Evolutionary conservation across 35 echinoderm and acorn worm species (phyloP), one percentile per base, ranked within the genome.

Genomic region (Heliocidaris tuberculata): DNA sequence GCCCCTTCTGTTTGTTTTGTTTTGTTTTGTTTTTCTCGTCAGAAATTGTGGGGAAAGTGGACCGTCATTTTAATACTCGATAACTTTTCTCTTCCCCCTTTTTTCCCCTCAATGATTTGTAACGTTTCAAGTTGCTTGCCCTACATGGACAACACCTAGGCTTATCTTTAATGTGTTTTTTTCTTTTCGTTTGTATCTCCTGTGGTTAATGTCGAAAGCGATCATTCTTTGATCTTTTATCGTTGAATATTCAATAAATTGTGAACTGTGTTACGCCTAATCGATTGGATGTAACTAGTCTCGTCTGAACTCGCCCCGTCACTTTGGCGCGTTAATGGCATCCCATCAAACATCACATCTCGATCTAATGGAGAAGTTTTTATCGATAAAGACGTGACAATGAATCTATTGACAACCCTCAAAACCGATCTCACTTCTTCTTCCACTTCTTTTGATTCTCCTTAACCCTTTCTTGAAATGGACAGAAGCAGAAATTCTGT

Each of bases 291-390:
- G 21, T 6, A 78, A n/a, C 21, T 27, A 17, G 17, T 21, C 27
- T 78, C 65, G 27, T 78, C 65, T 78, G 65, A 78, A 78, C 65
- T 27, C 65, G 2, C 65, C 2, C 65, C 27, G 65, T 78, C 65
- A 78, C 65, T 78, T n/a, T 78, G 19, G 19, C 65, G 65, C 65
- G 87, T 47, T 89, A 89, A 89, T 89, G 87, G 87, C 31, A 89
- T 27, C 87, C 30, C 87, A 89, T 89, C 86, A 88, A 88, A 88
- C 86, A 42, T 88, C 87, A 89, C 87, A 47, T 89, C 31, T 89
- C 87, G 87, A 89, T 89, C 47, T 89, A 89, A 89, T 89, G 87
- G 87, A 89, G 31, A 89, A 89, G 87, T 89, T 89, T 78, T 89
- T 89, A 89, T 89, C 87, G 87, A 89, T 89, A 48, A 48, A 48